Evolutionary conservation across 2,888 invertebrate genomes (phyloP).

Genomic region (Hyalella azteca): DNA sequence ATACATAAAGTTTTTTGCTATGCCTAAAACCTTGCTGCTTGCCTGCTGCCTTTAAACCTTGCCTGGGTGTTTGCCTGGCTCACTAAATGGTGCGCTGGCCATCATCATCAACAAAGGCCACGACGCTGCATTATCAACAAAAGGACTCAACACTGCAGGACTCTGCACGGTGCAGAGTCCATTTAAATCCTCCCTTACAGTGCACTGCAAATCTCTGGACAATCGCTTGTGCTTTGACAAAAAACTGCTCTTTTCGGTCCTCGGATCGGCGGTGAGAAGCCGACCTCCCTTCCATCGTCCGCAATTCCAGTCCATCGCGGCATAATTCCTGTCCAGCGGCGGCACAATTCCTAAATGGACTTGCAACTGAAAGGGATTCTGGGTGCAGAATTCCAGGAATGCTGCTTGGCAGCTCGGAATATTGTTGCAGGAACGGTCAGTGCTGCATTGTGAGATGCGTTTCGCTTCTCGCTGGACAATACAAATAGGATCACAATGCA

Average conservation of each 20-base stretch:
- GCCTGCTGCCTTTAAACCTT: no score
- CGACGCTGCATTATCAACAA: no score
- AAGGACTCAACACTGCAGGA: background rate
- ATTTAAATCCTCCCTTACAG: slow-evolving; percentile 12
- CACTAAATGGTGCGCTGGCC: slow-evolving; percentile 11
- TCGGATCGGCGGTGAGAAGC: background rate
- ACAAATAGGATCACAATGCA: slow-evolving; percentile 20
- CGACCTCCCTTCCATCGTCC: background rate
- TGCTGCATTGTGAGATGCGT: background rate
- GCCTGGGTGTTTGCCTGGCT: no score
- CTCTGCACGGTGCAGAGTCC: slow-evolving; percentile 11
- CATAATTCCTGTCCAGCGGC: slow-evolving; percentile 15
- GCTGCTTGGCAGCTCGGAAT: slow-evolving; percentile 14
- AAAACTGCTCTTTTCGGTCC: slow-evolving; percentile 10
- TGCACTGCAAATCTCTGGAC: background rate
- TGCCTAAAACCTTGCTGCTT: no score
- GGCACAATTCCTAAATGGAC: background rate
- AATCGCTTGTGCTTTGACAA: background rate
- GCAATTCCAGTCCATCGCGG: background rate
- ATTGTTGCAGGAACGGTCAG: background rate
- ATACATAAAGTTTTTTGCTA: no score
- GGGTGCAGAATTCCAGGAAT: background rate
- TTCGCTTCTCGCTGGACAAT: slow-evolving; percentile 22
- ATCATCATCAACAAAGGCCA: no score
- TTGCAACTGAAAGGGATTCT: background rate